Evolutionary conservation across 2,797 vertebrate genomes (phyloP).

Genomic region (Semotilus atromaculatus): DNA sequence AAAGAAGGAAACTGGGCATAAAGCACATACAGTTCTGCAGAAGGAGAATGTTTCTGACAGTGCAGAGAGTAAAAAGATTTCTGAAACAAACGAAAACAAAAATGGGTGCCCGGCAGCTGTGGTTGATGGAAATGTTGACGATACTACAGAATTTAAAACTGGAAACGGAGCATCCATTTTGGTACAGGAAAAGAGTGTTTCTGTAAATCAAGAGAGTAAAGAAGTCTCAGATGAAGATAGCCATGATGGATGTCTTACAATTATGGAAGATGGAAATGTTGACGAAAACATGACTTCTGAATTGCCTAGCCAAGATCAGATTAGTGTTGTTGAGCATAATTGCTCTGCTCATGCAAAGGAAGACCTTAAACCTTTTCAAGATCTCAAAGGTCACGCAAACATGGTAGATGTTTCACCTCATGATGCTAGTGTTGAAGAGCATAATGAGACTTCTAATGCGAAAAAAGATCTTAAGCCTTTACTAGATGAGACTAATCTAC

Average conservation of each 20-base stretch:
- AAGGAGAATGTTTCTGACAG: slow-evolving; percentile 37
- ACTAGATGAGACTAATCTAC: slow-evolving; percentile 5
- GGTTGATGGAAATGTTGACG: slow-evolving; percentile 10
- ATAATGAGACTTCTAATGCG: background rate
- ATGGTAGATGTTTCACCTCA: background rate
- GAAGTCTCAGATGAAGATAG: slow-evolving; percentile 31
- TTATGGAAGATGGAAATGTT: slow-evolving; percentile 20
- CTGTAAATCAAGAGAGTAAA: slow-evolving; percentile 39
- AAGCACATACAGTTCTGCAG: background rate
- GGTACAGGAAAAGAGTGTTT: slow-evolving; percentile 31
- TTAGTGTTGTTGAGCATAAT: background rate
- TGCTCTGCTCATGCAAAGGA: background rate
- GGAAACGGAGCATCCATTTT: slow-evolving; percentile 29
- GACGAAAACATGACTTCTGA: background rate
- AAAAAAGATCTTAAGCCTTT: background rate
- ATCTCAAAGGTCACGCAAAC: background rate
- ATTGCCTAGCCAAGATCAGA: background rate
- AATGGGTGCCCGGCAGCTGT: background rate
- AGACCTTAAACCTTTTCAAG: slow-evolving; percentile 15
- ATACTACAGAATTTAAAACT: slow-evolving; percentile 17
- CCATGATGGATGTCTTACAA: background rate
- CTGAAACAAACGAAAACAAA: slow-evolving; percentile 24
- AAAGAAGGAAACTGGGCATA: slow-evolving; percentile 41
- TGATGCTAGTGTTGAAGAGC: background rate
- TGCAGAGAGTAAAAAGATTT: slow-evolving; percentile 28